Evolutionary conservation across 53 echinoderm and acorn worm species (phyloP).

Genomic region (Stichopus horrens): DNA sequence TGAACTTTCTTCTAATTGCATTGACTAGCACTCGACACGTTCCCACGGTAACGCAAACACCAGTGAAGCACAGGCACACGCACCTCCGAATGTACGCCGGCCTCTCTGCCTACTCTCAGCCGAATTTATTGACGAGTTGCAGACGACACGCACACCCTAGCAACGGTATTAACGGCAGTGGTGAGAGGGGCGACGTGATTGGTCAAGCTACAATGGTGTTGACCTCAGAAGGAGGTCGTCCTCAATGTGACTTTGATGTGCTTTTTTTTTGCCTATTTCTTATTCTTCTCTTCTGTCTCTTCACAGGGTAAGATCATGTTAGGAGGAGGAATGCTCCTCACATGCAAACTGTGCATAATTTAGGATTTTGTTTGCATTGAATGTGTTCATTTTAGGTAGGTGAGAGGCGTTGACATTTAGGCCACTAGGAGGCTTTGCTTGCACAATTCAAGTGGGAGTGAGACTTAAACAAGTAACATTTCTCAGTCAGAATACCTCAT

Average conservation of each 20-base stretch:
- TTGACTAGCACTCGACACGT: not conserved
- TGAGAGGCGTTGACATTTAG: too few relatives aligned
- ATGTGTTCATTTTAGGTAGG: too few relatives aligned
- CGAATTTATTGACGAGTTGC: constrained; percentile 14
- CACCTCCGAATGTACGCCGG: not conserved
- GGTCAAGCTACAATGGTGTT: constrained; percentile 5
- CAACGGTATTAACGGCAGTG: not conserved
- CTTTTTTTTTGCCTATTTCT: too few relatives aligned
- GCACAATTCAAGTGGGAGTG: too few relatives aligned
- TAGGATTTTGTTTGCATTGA: too few relatives aligned
- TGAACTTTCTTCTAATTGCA: constrained; percentile 7
- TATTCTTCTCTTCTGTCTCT: too few relatives aligned
- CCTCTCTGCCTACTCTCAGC: not conserved
- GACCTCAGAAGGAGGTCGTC: constrained; percentile 1
- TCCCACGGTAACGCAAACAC: not conserved
- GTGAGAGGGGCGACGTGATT: constrained; percentile 23
- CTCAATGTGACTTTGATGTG: constrained; percentile 1
- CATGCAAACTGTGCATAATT: too few relatives aligned
- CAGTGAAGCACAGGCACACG: not conserved
- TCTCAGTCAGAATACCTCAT: too few relatives aligned
- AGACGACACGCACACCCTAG: not conserved
- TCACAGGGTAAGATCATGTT: too few relatives aligned
- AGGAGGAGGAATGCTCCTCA: too few relatives aligned
- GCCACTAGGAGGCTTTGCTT: too few relatives aligned
- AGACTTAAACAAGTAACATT: too few relatives aligned